Evolutionary conservation across 2,113 vertebrate genomes (phyloP), one percentile per base, ranked within the genome.

Genomic region (Datnioides undecimradiatus): DNA sequence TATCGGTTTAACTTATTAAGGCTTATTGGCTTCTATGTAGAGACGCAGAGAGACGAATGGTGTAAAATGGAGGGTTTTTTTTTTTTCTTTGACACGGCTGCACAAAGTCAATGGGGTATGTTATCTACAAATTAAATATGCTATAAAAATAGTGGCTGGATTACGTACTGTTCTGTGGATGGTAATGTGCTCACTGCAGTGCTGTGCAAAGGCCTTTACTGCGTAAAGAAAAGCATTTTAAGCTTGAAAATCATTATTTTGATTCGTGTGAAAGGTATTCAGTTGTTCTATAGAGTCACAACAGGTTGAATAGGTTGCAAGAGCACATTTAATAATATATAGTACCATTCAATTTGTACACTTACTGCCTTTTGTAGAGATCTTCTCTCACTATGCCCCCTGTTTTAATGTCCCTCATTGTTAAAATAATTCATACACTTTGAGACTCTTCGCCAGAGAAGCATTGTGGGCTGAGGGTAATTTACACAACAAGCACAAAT

Each of bases 1-100:
- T 82, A 90, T 89, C 67, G 23, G 33, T 89, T 91, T 87, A 88
- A 87, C 65, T 82, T 79, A 87, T 90, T 77, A 82, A 62, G 77
- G 57, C 81, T 87, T 83, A 84, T 86, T 85, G 76, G 59, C 49
- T 79, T 81, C 27, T 73, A 65, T 38, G 17, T 48, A 21, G 54
- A 87, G 62, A 68, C 59, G 54, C 73, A 58, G 33, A 60, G 52
- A 87, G 66, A 89, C 62, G 81, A 82, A 90, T 86, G 55, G 68
- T 52, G 25, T 66, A 52, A 83, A 84, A 76, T 38, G n/a, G 36
- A 49, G 36, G 25, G 19, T 27, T 70, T 58, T 29, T 60, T 60
- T 62, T 54, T 45, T 41, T 34, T 38, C 43, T 38, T 41, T 59
- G 62, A 86, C 73, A 82, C 5, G 40, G 57, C 82, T 62, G n/a